A percentile compares a stretch with the other conserved stretches of the same genome.
Evolutionary conservation across 1,140 invertebrate genomes (phyloP).

Genomic region (Drosophila dunni): DNA sequence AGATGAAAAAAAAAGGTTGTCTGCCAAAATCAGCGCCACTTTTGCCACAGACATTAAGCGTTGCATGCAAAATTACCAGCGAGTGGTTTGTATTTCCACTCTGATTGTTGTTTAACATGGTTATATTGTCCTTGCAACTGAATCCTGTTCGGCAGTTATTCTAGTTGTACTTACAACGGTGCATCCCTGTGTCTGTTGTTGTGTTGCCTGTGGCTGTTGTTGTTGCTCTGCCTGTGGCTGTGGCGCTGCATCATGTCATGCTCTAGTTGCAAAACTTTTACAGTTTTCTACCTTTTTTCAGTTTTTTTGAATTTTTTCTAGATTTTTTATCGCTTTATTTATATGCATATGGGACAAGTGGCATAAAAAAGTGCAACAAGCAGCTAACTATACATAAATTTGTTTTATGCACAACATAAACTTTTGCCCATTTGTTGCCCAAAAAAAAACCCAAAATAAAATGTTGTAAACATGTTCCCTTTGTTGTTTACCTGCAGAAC

Average conservation of each 20-base stretch:
- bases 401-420: conserved; percentile 67
- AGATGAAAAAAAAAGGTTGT: conserved; percentile 59
- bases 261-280: conserved; percentile 76
- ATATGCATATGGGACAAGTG: conserved; percentile 75
- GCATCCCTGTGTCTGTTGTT: conserved; percentile 55
- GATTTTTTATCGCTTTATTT: conserved; percentile 73
- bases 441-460: conserved; percentile 15
- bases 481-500: conserved; percentile 51
- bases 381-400: conserved; percentile 59
- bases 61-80: conserved; percentile 83
- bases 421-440: conserved; percentile 48
- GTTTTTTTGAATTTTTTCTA: conserved; percentile 18
- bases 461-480: conserved; percentile 36
- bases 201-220: conserved; percentile 5
- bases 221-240: conserved; percentile 7
- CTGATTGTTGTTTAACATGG: conserved; percentile 83
- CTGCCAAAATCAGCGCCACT: conserved; percentile 80
- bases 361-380: conserved; percentile 37
- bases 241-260: conserved; percentile 74
- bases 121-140: conserved; percentile 81
- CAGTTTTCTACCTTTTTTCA: conserved; percentile 28
- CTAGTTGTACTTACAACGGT: conserved; percentile 52
- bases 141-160: conserved; percentile 62
- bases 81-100: conserved; percentile 82
- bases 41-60: conserved; percentile 80